Percentiles rank a stretch among this genome's conserved stretches.
These are phyloP conservation scores for Luperina testacea DNA, from an alignment of 2,888 invertebrate genomes.

Conservation along the genomic window DNA sequence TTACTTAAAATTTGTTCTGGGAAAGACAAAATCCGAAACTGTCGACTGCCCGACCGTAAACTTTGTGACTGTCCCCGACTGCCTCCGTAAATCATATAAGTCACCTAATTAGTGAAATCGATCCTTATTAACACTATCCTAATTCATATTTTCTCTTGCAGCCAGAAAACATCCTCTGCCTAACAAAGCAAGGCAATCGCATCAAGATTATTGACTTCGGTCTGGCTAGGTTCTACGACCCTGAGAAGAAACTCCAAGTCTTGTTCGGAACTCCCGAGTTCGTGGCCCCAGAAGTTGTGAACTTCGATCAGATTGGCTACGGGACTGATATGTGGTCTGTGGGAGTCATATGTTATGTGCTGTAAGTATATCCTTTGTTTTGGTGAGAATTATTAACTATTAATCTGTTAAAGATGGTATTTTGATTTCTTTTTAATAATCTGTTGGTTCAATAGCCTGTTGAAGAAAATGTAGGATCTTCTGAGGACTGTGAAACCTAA, in stretches of 20 bases:
- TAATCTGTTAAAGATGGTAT: neutral
- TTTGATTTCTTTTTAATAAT: neutral
- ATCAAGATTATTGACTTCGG: slow-evolving; percentile 99
- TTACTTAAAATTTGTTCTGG: neutral
- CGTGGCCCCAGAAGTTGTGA: slow-evolving; percentile 99
- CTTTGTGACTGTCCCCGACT: no score
- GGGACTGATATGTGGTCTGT: slow-evolving; percentile 99
- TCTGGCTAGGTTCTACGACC: slow-evolving; percentile 97
- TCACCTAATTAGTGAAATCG: neutral
- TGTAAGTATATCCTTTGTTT: slow-evolving; percentile 93
- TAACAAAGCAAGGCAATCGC: slow-evolving; percentile 98
- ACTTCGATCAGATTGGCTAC: slow-evolving; percentile 98
- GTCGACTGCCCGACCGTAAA: neutral
- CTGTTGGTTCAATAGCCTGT: neutral
- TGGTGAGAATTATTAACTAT: neutral
- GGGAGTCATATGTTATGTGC: slow-evolving; percentile 99
- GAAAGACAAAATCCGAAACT: neutral
- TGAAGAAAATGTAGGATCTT: neutral
- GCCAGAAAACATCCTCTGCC: slow-evolving; percentile 99
- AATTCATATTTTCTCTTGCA: slow-evolving; percentile 81
- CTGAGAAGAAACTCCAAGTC: slow-evolving; percentile 97
- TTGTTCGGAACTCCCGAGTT: slow-evolving; percentile 99
- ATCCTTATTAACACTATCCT: neutral
- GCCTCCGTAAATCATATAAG: neutral
- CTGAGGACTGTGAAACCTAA: neutral